Conservation (phyloP, 2,888 invertebrate genomes). For the Drosophila tanythrix region DNA sequence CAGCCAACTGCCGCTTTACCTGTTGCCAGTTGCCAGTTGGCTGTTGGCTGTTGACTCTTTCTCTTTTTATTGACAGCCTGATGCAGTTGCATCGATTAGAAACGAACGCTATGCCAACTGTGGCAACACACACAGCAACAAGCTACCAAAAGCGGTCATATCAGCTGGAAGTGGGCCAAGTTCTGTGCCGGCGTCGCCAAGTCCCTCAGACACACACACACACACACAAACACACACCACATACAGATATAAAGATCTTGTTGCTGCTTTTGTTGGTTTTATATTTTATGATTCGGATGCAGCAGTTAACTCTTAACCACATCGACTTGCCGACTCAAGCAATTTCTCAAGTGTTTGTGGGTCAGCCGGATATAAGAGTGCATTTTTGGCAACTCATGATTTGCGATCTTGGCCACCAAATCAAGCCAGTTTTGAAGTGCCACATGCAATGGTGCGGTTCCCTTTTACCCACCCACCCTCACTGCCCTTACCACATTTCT, state of each 20-base stretch:
- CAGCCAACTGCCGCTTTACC: not conserved
- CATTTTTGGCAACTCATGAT: constrained; percentile 26
- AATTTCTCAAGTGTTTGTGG: constrained; percentile 66
- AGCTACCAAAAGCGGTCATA: constrained; percentile 64
- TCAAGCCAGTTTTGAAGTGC: constrained; percentile 60
- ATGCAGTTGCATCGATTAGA: constrained; percentile 57
- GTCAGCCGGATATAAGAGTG: constrained; percentile 64
- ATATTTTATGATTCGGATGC: constrained; percentile 42
- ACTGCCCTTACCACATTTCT: not conserved
- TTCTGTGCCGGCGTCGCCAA: constrained; percentile 50
- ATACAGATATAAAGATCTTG: not conserved
- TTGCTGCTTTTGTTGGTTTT: constrained; percentile 9
- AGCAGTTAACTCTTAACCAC: constrained; percentile 20
- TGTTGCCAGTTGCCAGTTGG: constrained; percentile 18
- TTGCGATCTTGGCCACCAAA: constrained; percentile 48
- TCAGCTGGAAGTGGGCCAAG: constrained; percentile 72
- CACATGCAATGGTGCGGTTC: constrained; percentile 4
- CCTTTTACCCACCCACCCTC: not conserved
- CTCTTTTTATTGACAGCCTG: constrained; percentile 52
- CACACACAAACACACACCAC: constrained; percentile 5
- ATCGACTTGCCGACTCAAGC: constrained; percentile 46
- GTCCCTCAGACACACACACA: constrained; percentile 29
- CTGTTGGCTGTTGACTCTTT: constrained; percentile 33
- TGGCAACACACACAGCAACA: constrained; percentile 18
- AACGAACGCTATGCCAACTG: constrained; percentile 21